Evolutionary conservation across 2,113 vertebrate species (phyloP).

Genomic region (Ellobius talpinus): DNA sequence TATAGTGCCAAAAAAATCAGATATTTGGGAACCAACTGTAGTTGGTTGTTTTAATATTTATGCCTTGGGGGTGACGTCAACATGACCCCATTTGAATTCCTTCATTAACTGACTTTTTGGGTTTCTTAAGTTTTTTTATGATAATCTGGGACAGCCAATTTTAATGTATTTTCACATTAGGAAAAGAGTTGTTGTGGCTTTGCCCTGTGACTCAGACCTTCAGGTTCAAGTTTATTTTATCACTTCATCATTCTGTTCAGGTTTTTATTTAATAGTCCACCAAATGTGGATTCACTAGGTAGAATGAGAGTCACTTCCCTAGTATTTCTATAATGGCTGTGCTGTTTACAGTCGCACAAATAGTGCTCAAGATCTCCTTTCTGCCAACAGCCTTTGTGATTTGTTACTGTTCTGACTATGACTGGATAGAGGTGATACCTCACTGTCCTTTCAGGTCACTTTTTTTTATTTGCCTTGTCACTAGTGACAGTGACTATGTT

Average conservation of each 20-base stretch:
- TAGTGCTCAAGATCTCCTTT: not conserved
- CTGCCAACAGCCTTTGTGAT: not conserved
- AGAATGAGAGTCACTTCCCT: no score
- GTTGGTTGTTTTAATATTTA: no score
- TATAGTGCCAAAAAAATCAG: constrained; percentile 6
- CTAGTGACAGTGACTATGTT: not conserved
- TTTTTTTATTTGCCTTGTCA: not conserved
- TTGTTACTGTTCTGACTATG: no score
- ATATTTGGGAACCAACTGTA: not conserved
- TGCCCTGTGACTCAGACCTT: not conserved
- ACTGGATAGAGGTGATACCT: not conserved
- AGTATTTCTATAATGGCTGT: not conserved
- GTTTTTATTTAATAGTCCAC: not conserved
- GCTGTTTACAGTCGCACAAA: no score
- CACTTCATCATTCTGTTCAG: not conserved
- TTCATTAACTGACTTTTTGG: not conserved
- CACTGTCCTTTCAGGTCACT: not conserved
- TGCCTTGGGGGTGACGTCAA: no score
- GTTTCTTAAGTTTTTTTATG: not conserved
- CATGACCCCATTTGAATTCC: no score
- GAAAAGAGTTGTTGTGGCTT: not conserved
- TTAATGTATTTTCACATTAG: not conserved
- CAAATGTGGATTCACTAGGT: not conserved
- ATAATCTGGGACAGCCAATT: not conserved
- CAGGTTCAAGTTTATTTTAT: not conserved